phyloP scores from a whole-genome alignment of 2,888 invertebrate genomes.

The Atethmia centrago region DNA sequence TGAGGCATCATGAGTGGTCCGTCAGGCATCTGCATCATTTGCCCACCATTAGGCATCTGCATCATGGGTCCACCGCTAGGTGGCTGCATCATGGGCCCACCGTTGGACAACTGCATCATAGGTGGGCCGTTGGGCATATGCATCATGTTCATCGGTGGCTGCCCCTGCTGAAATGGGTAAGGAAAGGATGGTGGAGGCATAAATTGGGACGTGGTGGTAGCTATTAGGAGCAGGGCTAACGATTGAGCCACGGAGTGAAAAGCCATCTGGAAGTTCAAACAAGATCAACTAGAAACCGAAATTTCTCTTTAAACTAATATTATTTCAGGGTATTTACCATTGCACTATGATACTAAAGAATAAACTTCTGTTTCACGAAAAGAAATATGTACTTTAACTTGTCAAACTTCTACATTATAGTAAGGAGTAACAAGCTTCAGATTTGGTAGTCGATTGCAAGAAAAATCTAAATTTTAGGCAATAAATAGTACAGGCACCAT shows the following conservation, averaged over 20 bases:
- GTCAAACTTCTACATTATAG: constrained; percentile 44
- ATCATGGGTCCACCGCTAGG: constrained; percentile 40
- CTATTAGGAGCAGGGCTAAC: constrained; percentile 38
- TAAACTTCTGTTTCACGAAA: neutral
- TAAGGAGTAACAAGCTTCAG: constrained; percentile 27
- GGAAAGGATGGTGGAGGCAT: constrained; percentile 43
- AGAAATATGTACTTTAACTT: constrained; percentile 19
- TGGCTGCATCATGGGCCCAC: constrained; percentile 60
- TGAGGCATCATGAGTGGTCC: constrained; percentile 63
- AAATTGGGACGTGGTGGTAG: constrained; percentile 44
- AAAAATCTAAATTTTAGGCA: constrained; percentile 24
- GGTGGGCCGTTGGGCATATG: constrained; percentile 38
- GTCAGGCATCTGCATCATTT: constrained; percentile 58
- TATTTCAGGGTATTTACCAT: constrained; percentile 18
- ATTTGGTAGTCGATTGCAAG: constrained; percentile 43
- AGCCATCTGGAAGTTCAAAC: constrained; percentile 52
- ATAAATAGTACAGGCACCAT: constrained; percentile 52
- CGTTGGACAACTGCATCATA: constrained; percentile 58
- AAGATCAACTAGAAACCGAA: neutral
- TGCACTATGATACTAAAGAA: neutral
- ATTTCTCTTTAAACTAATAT: neutral
- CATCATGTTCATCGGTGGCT: constrained; percentile 37
- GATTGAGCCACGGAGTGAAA: constrained; percentile 16
- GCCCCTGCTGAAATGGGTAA: constrained; percentile 47
- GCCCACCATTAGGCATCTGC: constrained; percentile 54